Evolutionary conservation across 1,140 invertebrate genomes (phyloP), one percentile per base, ranked within the genome.

Genomic region (Drosophila pseudoobscura): DNA sequence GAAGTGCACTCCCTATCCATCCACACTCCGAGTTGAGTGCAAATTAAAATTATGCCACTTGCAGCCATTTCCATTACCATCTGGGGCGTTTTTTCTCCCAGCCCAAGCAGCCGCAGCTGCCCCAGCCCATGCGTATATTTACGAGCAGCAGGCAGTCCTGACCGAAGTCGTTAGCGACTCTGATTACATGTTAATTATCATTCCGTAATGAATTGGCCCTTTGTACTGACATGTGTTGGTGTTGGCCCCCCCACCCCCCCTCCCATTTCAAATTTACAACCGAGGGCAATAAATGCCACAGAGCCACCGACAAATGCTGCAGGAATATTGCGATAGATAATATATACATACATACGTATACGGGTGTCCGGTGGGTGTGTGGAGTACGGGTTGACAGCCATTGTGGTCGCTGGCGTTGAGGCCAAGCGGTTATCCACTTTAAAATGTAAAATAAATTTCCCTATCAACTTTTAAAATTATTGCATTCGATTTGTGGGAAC

Each of bases 131-230:
- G 4, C 35, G 11, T 13, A 68, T 70, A 83, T 83, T 69, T 65
- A 65, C 59, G 64, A 41, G 15, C 17, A 29, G 51, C 31, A 47
- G 61, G 51, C 31, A 47, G 61, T 51, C 54, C 59, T 49, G 45
- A 50, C 64, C 55, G 35, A 69, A 78, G 69, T 79, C 80, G 73
- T 87, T 80, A 87, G 78, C 64, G 59, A 62, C 82, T 71, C 62
- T 82, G 82, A 85, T 88, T 85, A 88, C 82, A 85, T 88, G 82
- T 88, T 85, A 85, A 85, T 85, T 85, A 82, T 84, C 65, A 76
- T 85, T 63, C 58, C 62, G 62, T 80, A 87, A 80, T 82, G 78
- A 85, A 80, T 80, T 78, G 78, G 17, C 82, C 70, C 87, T 80
- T 78, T 76, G 72, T 50, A 63, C 55, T 50, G 50, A 15, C 58